phyloP scores from a whole-genome alignment of 2,113 vertebrate genomes.

The Gorsachius goisagi region DNA sequence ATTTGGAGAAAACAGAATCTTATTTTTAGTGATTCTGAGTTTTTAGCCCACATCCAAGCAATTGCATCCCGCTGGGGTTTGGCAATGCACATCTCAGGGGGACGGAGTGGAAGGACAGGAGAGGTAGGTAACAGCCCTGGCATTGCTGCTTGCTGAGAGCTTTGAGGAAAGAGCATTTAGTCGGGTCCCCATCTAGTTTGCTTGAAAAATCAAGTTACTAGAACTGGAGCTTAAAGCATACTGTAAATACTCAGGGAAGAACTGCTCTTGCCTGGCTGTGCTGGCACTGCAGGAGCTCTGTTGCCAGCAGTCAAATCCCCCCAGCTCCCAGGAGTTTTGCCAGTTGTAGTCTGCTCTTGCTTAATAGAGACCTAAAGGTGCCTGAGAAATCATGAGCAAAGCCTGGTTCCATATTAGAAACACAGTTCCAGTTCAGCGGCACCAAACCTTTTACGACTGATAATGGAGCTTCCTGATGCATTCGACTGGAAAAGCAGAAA shows the following conservation, averaged over 20 bases:
- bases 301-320: background rate
- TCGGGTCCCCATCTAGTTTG: background rate
- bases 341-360: background rate
- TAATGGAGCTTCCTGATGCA: background rate
- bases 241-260: background rate
- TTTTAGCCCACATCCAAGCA: background rate
- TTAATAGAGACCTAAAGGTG: background rate
- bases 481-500: constrained; percentile 24
- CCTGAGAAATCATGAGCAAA: background rate
- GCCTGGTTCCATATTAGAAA: background rate
- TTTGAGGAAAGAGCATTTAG: background rate
- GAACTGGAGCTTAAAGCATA: accelerated
- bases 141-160: background rate
- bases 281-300: background rate
- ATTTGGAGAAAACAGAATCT: background rate
- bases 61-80: background rate
- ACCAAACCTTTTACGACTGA: background rate
- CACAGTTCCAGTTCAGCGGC: background rate
- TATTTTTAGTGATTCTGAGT: background rate
- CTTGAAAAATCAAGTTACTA: background rate
- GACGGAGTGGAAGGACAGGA: background rate
- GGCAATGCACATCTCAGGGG: accelerated
- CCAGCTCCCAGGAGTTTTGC: background rate
- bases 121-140: background rate
- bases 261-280: background rate